A percentile compares a stretch with the other conserved stretches of the same genome.
Conservation (phyloP, 2,888 invertebrate genomes). For the Cheilosia variabilis region DNA sequence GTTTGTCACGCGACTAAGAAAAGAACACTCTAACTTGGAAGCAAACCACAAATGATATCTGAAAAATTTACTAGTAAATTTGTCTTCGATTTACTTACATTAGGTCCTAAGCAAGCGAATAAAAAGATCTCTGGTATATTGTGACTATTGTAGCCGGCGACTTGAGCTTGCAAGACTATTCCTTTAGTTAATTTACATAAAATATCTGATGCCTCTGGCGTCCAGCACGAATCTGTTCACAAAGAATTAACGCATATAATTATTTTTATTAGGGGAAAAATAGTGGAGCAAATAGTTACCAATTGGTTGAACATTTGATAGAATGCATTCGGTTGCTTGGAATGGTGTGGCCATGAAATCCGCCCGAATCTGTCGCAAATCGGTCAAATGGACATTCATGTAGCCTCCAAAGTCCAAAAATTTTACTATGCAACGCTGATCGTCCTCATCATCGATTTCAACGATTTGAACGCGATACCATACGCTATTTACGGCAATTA, state of each 20-base stretch:
- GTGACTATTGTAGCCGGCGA: conserved; percentile 91
- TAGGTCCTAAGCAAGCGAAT: conserved; percentile 89
- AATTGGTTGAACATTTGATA: conserved; percentile 94
- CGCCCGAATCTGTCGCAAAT: conserved; percentile 95
- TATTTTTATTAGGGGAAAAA: background rate
- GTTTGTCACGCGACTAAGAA: no score
- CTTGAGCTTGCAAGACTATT: conserved; percentile 94
- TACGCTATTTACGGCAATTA: conserved; percentile 90
- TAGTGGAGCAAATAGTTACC: conserved; percentile 84
- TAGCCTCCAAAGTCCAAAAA: conserved; percentile 98
- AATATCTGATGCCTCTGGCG: conserved; percentile 90
- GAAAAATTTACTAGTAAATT: no score
- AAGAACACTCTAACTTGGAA: no score
- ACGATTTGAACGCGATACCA: conserved; percentile 96
- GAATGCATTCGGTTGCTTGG: conserved; percentile 97
- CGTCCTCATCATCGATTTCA: conserved; percentile 84
- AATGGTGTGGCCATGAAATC: conserved; percentile 98
- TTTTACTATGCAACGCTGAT: conserved; percentile 88
- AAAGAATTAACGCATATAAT: conserved; percentile 1
- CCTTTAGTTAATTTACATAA: conserved; percentile 92
- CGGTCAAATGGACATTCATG: conserved; percentile 89
- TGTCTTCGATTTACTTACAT: conserved; percentile 85
- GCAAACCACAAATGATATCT: no score
- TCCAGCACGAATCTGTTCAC: conserved; percentile 87
- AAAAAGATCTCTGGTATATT: conserved; percentile 92